Base-by-base conservation (phyloP, 2,113 vertebrate species). In the Blennius ocellaris region DNA sequence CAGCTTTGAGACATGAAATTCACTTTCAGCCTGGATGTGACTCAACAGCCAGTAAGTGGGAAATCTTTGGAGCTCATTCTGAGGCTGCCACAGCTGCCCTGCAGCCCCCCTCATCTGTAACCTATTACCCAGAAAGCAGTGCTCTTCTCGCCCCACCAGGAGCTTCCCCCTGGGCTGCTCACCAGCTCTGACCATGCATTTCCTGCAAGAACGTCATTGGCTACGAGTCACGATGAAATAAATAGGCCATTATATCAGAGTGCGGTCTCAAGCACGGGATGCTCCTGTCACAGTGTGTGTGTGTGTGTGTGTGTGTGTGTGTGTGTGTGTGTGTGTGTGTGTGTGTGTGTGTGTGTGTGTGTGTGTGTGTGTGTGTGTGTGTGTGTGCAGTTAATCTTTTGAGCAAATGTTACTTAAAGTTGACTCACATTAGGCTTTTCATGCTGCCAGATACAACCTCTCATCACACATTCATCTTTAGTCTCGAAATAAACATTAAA, bases 71-170 rank as follows among this genome's bases (percentile, higher is more conserved):
- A 51, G 52, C 45, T 67, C 39, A 37, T 53, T 89, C 66, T 48
- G 11, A 61, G 53, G 41, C 60, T 76, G 57, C 69, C 60, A 61
- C 81, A 78, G 75, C 82, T 78, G 80, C 52, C 64, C 69, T 38
- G 63, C 70, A 77, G 80, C 70, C 49, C 30, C 43, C 47, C 11
- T 78, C 83, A 86, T 86, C 87, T 87, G 87, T 57, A 72, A 84
- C 64, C 68, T 58, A 86, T 90, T 87, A 86, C 74, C 78, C 81
- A 81, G 54, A 86, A 82, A 0, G 64, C 82, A 65, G 59, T 72
- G 77, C 82, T 72, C 65, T 52, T 44, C 59, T 76, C 75, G 39
- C 2, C 41, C 5, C 43, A 44, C 75, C 69, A 72, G 47, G 51
- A 68, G 68, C 76, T 41, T 51, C 69, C 85, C 50, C 43, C 6